A percentile compares a stretch with the other conserved stretches of the same genome.
Evolutionary conservation across 2,797 vertebrate genomes (phyloP).

Genomic region (Bradypus variegatus): DNA sequence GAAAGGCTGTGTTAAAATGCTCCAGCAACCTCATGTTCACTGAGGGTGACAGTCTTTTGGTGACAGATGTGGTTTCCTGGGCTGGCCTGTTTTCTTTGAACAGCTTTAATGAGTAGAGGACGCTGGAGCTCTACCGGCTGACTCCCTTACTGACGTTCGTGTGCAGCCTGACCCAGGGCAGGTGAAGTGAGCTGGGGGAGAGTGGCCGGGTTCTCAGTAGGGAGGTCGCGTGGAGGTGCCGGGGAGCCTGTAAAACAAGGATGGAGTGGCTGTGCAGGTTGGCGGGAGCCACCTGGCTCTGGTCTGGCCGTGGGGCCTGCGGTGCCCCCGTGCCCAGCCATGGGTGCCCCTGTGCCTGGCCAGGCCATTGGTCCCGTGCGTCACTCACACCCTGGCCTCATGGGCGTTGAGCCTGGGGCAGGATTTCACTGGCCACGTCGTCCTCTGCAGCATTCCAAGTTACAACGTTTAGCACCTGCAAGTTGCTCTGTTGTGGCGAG

Average conservation of each 20-base stretch:
- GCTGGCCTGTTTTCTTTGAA: background rate
- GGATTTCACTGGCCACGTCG: background rate
- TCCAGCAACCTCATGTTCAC: fast-evolving
- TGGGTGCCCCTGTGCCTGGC: too few relatives aligned
- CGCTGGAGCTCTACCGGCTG: background rate
- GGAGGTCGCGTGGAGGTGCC: background rate
- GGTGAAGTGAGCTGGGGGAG: background rate
- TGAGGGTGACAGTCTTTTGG: fast-evolving
- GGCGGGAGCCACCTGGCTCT: fast-evolving
- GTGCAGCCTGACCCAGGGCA: background rate
- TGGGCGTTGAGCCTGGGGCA: too few relatives aligned
- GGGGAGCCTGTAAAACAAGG: background rate
- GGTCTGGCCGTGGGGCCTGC: fast-evolving
- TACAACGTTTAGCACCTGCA: fast-evolving
- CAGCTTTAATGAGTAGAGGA: too few relatives aligned
- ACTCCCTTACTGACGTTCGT: background rate
- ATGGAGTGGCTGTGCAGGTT: background rate
- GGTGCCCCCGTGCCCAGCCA: fast-evolving
- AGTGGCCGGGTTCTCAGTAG: fast-evolving
- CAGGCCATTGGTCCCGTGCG: too few relatives aligned
- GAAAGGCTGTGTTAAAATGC: fast-evolving
- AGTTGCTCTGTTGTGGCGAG: fast-evolving
- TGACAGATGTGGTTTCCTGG: background rate
- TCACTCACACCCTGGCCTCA: too few relatives aligned
- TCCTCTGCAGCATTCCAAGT: background rate